These are phyloP conservation scores for Scaptomyza parva DNA, from an alignment of 2,888 invertebrate genomes.

Conservation along the genomic window DNA sequence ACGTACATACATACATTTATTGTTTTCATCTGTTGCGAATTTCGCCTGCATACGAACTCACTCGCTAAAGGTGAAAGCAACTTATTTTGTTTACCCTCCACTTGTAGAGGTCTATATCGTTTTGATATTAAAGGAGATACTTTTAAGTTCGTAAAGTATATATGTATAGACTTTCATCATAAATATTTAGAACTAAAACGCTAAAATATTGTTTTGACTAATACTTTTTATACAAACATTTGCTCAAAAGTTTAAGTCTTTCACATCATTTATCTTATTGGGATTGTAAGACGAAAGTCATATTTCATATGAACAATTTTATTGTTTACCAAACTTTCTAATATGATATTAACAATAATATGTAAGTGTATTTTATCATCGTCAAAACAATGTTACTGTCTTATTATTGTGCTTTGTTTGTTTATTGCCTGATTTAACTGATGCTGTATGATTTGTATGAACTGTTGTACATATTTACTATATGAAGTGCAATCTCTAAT, in stretches of 20 bases:
- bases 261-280: neutral
- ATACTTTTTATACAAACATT: neutral
- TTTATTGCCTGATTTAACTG: constrained; percentile 19
- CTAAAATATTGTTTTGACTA: neutral
- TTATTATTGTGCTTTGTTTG: neutral
- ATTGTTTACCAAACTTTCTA: neutral
- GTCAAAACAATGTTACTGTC: neutral
- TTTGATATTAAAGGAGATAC: neutral
- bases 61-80: constrained; percentile 75
- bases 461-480: constrained; percentile 8
- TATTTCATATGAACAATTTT: neutral
- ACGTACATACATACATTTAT: constrained; percentile 58
- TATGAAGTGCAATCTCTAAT: constrained; percentile 60
- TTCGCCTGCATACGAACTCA: constrained; percentile 56
- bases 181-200: neutral
- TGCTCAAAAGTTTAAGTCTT: neutral
- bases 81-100: constrained; percentile 31
- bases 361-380: constrained; percentile 2
- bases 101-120: neutral
- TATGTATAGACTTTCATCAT: neutral
- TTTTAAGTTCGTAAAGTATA: neutral
- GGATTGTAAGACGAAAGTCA: neutral
- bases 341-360: neutral
- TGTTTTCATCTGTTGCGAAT: constrained; percentile 62
- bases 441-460: constrained; percentile 45